These are phyloP conservation scores for Pseudococcus jackbeardsleyi DNA, from an alignment of 2,888 invertebrate species.

Conservation along the genomic window DNA sequence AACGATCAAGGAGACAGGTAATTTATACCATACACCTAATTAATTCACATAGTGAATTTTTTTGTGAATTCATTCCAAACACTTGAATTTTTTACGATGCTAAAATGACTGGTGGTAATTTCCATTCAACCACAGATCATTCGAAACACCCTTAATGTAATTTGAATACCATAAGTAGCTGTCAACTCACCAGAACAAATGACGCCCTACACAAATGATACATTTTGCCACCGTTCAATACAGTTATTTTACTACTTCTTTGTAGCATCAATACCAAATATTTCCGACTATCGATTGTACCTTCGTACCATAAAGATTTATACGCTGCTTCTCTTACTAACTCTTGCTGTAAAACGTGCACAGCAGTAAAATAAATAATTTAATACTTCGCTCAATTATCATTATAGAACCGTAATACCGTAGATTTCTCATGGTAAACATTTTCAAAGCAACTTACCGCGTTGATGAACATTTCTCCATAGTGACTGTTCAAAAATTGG, in stretches of 20 bases:
- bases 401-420: not conserved
- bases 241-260: constrained; percentile 24
- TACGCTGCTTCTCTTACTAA: constrained; percentile 29
- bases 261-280: constrained; percentile 49
- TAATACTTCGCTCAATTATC: not conserved
- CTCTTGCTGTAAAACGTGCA: constrained; percentile 58
- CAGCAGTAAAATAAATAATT: not conserved
- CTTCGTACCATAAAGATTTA: constrained; percentile 55
- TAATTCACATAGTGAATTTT: too few species aligned
- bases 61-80: too few species aligned
- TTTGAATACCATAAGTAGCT: too few species aligned
- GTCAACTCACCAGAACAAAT: constrained; percentile 58
- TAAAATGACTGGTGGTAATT: too few species aligned
- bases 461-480: constrained; percentile 59
- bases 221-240: constrained; percentile 63
- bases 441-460: constrained; percentile 41
- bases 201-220: constrained; percentile 59
- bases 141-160: not conserved
- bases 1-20: too few species aligned
- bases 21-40: too few species aligned
- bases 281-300: constrained; percentile 33
- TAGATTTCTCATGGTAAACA: not conserved
- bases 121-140: too few species aligned
- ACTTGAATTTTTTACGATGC: too few species aligned
- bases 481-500: constrained; percentile 63